Percentiles rank a stretch among this genome's conserved stretches.
These are phyloP conservation scores for Eutrigla gurnardus DNA, from an alignment of 2,797 vertebrate genomes.

Conservation along the genomic window DNA sequence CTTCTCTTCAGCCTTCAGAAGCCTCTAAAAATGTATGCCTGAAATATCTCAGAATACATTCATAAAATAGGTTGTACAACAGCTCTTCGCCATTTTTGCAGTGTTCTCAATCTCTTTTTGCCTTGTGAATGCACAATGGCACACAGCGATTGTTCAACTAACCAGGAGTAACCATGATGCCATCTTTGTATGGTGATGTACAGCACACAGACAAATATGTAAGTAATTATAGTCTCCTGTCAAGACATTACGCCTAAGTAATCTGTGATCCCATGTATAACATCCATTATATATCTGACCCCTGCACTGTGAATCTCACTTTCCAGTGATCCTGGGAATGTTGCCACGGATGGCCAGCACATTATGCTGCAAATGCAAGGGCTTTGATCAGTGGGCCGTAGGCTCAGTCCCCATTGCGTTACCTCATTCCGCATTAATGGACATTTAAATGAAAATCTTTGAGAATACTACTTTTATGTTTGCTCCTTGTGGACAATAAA, in stretches of 20 bases:
- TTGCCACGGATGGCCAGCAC: neutral
- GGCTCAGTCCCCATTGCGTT: neutral
- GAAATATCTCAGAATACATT: neutral
- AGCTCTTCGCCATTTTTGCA: neutral
- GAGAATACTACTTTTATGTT: neutral
- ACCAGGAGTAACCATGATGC: too few relatives aligned
- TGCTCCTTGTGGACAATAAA: neutral
- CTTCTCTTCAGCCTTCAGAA: slow-evolving; percentile 12
- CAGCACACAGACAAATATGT: too few relatives aligned
- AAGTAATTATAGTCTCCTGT: too few relatives aligned
- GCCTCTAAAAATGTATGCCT: neutral
- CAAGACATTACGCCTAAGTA: too few relatives aligned
- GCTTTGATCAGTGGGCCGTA: neutral
- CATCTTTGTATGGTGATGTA: too few relatives aligned
- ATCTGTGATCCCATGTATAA: too few relatives aligned
- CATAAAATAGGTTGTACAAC: neutral
- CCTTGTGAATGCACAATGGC: neutral
- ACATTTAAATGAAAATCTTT: neutral
- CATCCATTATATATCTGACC: slow-evolving; percentile 27
- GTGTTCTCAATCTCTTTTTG: too few relatives aligned
- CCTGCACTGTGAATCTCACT: neutral
- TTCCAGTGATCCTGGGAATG: neutral
- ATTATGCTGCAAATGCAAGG: neutral
- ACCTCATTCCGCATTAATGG: neutral
- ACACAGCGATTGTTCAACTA: neutral